These are phyloP conservation scores for Gadus macrocephalus DNA, from an alignment of 2,113 vertebrate genomes.

Conservation along the genomic window DNA sequence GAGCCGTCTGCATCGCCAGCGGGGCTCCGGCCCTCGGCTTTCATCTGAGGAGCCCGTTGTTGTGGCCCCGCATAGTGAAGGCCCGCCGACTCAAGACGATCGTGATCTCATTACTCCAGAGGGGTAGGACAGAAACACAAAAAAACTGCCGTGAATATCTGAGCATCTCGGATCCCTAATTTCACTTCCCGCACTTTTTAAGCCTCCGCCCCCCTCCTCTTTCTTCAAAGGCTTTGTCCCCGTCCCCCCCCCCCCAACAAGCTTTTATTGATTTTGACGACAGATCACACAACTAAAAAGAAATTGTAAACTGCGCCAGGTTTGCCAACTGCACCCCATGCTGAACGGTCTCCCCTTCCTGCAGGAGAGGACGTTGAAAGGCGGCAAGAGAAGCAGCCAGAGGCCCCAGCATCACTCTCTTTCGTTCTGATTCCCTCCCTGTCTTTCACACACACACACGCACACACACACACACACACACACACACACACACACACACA, in stretches of 20 bases:
- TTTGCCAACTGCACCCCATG: constrained; percentile 19
- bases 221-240: constrained; percentile 30
- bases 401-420: constrained; percentile 70
- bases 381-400: neutral
- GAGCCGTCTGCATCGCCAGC: constrained; percentile 74
- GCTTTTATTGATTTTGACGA: constrained; percentile 57
- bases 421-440: too few species aligned
- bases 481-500: too few species aligned
- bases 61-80: constrained; percentile 76
- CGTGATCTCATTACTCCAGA: constrained; percentile 91
- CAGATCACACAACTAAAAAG: constrained; percentile 5
- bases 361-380: constrained; percentile 8
- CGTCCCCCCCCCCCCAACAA: constrained; percentile 9
- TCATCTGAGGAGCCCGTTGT: constrained; percentile 89
- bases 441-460: too few species aligned
- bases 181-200: constrained; percentile 27
- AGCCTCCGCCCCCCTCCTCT: constrained; percentile 13
- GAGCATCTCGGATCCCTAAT: constrained; percentile 38
- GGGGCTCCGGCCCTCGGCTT: constrained; percentile 88
- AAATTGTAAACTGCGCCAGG: constrained; percentile 14
- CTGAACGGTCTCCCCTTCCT: constrained; percentile 19
- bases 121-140: too few species aligned
- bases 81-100: constrained; percentile 84
- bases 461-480: too few species aligned
- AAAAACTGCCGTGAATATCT: constrained; percentile 46